A percentile compares a stretch with the other conserved stretches of the same genome.
phyloP scores from a whole-genome alignment of 2,113 vertebrate genomes.

The Tyto alba region DNA sequence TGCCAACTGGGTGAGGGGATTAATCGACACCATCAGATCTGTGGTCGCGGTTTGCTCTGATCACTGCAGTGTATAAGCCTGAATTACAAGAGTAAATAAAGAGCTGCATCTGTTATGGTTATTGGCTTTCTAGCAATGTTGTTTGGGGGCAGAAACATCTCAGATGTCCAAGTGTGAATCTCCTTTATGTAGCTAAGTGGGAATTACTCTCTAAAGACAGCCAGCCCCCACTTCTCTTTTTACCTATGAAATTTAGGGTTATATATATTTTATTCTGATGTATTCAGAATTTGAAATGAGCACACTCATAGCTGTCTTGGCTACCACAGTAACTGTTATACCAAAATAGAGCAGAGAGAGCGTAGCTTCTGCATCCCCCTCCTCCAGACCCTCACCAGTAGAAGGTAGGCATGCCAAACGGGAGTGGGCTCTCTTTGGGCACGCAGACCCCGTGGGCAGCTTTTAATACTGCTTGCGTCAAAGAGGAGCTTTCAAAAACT shows the following conservation, averaged over 20 bases:
- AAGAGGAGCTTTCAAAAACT: not conserved
- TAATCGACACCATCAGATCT: not conserved
- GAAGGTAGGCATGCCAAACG: not conserved
- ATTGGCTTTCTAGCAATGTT: not conserved
- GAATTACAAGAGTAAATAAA: not conserved
- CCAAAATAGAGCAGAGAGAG: not conserved
- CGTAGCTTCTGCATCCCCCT: not conserved
- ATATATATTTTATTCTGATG: fast-evolving
- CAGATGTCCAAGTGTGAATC: not conserved
- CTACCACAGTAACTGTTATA: not conserved
- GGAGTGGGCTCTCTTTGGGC: not conserved
- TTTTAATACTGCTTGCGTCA: not conserved
- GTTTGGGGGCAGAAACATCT: not conserved
- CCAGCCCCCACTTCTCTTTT: not conserved
- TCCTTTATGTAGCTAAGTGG: not conserved
- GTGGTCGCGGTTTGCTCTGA: not conserved
- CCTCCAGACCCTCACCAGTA: not conserved
- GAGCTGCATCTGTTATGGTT: not conserved
- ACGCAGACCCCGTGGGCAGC: not conserved
- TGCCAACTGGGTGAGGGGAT: not conserved
- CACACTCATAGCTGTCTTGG: not conserved
- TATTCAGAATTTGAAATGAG: not conserved
- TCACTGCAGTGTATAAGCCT: not conserved
- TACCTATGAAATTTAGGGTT: not conserved
- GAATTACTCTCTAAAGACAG: not conserved